These are phyloP conservation scores for Paraplagusia blochii DNA, from an alignment of 2,113 vertebrate species.

Conservation along the genomic window DNA sequence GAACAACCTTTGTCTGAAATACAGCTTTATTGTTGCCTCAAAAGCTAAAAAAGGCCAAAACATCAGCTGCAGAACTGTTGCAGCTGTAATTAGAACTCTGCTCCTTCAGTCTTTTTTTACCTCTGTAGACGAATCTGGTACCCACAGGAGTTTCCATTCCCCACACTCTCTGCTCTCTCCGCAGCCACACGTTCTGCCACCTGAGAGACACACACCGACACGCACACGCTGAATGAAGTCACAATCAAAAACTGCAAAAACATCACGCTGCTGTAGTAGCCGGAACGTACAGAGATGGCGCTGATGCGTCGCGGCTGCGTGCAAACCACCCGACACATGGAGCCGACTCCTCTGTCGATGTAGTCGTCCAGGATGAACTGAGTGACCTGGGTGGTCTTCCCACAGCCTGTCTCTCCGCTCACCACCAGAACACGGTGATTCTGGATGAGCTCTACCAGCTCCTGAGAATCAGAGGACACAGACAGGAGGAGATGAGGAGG, in stretches of 20 bases:
- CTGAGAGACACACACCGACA: slow-evolving; percentile 68
- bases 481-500: too few relatives aligned
- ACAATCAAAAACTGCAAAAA: slow-evolving; percentile 1
- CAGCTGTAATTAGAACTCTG: too few relatives aligned
- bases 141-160: slow-evolving; percentile 88
- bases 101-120: slow-evolving; percentile 65
- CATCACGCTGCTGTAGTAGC: neutral
- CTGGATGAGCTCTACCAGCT: slow-evolving; percentile 84
- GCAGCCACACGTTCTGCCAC: slow-evolving; percentile 94
- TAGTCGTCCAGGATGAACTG: slow-evolving; percentile 95
- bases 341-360: slow-evolving; percentile 84
- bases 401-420: slow-evolving; percentile 96
- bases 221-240: neutral
- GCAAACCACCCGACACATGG: slow-evolving; percentile 88
- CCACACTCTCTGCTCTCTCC: slow-evolving; percentile 89
- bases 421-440: slow-evolving; percentile 85
- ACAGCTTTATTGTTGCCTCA: too few relatives aligned
- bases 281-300: slow-evolving; percentile 88
- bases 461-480: slow-evolving; percentile 68
- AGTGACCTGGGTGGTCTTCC: slow-evolving; percentile 95
- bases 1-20: too few relatives aligned
- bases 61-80: too few relatives aligned
- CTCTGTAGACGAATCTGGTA: slow-evolving; percentile 97
- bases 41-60: too few relatives aligned
- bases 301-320: slow-evolving; percentile 95